Percentiles rank a stretch among this genome's conserved stretches.
Conservation (phyloP, 2,797 vertebrate species). For the Sebastes nivosus region DNA sequence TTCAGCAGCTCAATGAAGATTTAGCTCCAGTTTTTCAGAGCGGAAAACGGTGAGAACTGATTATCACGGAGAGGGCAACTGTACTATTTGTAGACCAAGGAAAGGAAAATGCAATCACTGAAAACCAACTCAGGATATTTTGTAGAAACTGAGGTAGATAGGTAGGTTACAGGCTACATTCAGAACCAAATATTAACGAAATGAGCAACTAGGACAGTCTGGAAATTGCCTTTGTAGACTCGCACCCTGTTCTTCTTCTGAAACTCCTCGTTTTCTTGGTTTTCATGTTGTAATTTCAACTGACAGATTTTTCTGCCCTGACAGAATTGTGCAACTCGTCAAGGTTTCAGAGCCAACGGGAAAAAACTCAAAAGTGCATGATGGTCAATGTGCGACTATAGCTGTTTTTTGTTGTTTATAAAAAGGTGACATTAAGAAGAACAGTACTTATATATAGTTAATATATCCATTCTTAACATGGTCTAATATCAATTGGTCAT, state of each 20-base stretch:
- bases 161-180: not conserved
- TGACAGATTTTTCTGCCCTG: not conserved
- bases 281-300: not conserved
- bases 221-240: not conserved
- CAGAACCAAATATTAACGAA: not conserved
- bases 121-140: not conserved
- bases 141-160: not conserved
- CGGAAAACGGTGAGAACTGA: not conserved
- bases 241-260: not conserved
- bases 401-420: not conserved
- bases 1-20: not conserved
- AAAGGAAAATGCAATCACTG: not conserved
- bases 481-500: not conserved
- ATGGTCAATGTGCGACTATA: not conserved
- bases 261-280: not conserved
- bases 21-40: not conserved
- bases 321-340: not conserved
- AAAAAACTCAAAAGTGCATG: not conserved
- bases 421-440: not conserved
- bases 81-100: not conserved
- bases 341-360: not conserved
- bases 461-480: not conserved
- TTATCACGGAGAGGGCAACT: not conserved
- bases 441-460: not conserved
- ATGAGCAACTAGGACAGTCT: not conserved